Conservation (phyloP, 2,797 vertebrate genomes). For the Neostethus bicornis region DNA sequence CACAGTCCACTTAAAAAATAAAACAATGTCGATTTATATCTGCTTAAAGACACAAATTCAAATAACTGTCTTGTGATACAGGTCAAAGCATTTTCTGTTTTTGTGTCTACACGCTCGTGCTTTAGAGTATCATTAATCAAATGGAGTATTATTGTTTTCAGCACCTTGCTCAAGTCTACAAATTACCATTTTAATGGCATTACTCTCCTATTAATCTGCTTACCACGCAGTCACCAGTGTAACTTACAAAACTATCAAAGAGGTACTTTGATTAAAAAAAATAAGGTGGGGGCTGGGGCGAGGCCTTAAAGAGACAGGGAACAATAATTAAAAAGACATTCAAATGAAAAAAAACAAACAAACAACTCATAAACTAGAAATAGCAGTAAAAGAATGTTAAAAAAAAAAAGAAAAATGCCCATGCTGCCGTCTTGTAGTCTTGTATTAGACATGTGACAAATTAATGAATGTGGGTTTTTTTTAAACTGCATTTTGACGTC, state of each 20-base stretch:
- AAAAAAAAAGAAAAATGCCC: no score
- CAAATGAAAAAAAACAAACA: conserved; percentile 77
- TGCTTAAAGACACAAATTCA: not conserved
- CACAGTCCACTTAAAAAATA: no score
- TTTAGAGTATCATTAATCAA: conserved; percentile 77
- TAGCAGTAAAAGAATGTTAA: conserved; percentile 59
- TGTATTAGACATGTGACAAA: conserved; percentile 55
- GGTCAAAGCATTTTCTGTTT: conserved; percentile 14
- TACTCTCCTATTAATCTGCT: conserved; percentile 80
- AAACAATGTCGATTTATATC: no score
- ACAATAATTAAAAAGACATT: conserved; percentile 75
- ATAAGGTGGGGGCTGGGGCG: conserved; percentile 35
- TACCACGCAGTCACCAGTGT: conserved; percentile 72
- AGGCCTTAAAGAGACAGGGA: conserved; percentile 66
- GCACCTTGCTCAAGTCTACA: conserved; percentile 74
- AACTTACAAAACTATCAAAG: conserved; percentile 79
- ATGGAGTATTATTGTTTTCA: conserved; percentile 77
- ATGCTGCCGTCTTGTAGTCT: conserved; percentile 62
- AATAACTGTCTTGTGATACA: conserved; percentile 19
- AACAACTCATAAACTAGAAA: conserved; percentile 77
- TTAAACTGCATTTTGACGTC: conserved; percentile 41
- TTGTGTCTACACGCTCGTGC: conserved; percentile 37
- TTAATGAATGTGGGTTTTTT: conserved; percentile 56
- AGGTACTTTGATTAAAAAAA: conserved; percentile 65
- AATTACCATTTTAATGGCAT: conserved; percentile 83